Conservation (phyloP, 2,888 invertebrate species). For the Choreutis nemorana region DNA sequence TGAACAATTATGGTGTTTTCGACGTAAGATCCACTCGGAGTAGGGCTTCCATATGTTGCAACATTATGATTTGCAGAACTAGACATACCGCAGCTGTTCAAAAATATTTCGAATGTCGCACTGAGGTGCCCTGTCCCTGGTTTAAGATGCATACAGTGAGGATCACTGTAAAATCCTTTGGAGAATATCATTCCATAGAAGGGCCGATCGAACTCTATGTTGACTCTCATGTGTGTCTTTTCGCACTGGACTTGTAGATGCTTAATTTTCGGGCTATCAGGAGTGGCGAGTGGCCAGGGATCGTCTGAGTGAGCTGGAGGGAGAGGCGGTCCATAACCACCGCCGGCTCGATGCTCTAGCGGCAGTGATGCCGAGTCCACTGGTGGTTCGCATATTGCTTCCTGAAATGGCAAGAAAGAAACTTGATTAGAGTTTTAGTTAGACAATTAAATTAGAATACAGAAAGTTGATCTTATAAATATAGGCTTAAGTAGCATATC, state of each 20-base stretch:
- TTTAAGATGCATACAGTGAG: constrained; percentile 90
- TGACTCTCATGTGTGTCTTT: constrained; percentile 94
- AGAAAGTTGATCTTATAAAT: background rate
- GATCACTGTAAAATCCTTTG: constrained; percentile 91
- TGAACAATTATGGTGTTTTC: constrained; percentile 95
- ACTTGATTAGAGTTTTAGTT: background rate
- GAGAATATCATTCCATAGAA: constrained; percentile 97
- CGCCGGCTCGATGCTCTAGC: constrained; percentile 80
- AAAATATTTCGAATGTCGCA: constrained; percentile 92
- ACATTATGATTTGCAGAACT: constrained; percentile 91
- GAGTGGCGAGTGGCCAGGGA: constrained; percentile 87
- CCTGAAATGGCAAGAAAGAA: constrained; percentile 60
- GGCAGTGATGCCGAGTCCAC: constrained; percentile 84
- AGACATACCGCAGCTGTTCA: constrained; percentile 93
- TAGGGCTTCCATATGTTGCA: constrained; percentile 84
- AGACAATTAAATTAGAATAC: background rate
- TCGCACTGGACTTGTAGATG: constrained; percentile 94
- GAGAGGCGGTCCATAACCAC: constrained; percentile 77
- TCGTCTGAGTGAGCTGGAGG: constrained; percentile 73
- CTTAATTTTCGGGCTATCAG: constrained; percentile 93
- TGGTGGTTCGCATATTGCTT: constrained; percentile 79
- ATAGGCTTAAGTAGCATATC: no score
- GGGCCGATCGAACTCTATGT: constrained; percentile 93
- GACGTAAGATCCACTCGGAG: constrained; percentile 91
- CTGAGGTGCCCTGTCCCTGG: constrained; percentile 91